phyloP scores from a whole-genome alignment of 2,797 vertebrate species.

The Molossus alvarezi region DNA sequence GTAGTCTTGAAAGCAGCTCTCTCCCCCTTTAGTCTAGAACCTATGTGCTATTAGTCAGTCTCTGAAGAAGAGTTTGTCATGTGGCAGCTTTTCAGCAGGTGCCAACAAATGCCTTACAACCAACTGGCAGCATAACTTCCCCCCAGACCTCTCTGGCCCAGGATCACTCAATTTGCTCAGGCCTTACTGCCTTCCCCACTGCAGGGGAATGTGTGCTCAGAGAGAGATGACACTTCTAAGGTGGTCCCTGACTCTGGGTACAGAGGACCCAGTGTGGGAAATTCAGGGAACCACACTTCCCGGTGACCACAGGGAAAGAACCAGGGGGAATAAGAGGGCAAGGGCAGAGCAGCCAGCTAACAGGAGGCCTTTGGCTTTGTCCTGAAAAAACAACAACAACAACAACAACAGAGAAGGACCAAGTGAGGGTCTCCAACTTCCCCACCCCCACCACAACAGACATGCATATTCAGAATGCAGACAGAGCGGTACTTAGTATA shows the following conservation, averaged over 20 bases:
- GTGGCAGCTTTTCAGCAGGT: slow-evolving; percentile 81
- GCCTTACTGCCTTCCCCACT: slow-evolving; percentile 88
- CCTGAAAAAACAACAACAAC: slow-evolving; percentile 86
- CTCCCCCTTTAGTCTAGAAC: slow-evolving; percentile 86
- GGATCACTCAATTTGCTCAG: slow-evolving; percentile 90
- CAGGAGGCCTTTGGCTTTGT: slow-evolving; percentile 89
- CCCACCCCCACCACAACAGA: slow-evolving; percentile 83
- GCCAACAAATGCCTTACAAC: slow-evolving; percentile 85
- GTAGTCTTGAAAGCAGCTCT: slow-evolving; percentile 86
- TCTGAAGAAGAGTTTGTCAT: slow-evolving; percentile 83
- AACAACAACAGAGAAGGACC: slow-evolving; percentile 87
- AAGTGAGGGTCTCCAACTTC: slow-evolving; percentile 86
- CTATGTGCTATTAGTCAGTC: slow-evolving; percentile 82
- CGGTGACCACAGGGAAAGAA: slow-evolving; percentile 88
- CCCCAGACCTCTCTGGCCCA: slow-evolving; percentile 88
- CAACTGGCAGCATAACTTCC: slow-evolving; percentile 85
- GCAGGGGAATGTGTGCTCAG: slow-evolving; percentile 87
- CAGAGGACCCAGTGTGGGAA: slow-evolving; percentile 78
- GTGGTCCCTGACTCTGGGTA: slow-evolving; percentile 85
- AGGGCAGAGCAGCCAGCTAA: slow-evolving; percentile 82
- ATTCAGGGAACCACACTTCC: slow-evolving; percentile 87
- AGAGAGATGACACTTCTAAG: slow-evolving; percentile 89
- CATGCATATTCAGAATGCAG: slow-evolving; percentile 82
- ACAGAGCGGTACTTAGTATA: slow-evolving; percentile 34
- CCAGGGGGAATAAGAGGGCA: slow-evolving; percentile 82